These are phyloP conservation scores for Glaucomys volans DNA, from an alignment of 2,113 vertebrate genomes.

Conservation along the genomic window DNA sequence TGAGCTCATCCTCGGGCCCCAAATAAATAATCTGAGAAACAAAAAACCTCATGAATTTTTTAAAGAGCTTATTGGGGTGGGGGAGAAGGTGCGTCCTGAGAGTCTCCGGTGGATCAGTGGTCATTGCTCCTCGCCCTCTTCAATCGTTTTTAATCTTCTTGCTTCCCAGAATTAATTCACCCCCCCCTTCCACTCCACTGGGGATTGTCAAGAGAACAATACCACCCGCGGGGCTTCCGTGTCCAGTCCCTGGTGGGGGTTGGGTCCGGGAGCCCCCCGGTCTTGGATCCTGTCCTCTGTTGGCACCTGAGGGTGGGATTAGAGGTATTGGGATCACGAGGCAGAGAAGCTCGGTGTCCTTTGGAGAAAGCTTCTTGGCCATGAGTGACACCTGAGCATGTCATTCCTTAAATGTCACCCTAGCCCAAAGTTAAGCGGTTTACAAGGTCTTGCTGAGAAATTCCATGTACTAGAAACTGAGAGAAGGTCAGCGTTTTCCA, in stretches of 20 bases:
- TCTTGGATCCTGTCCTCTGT: background rate
- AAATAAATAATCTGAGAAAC: conserved; percentile 76
- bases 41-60: conserved; percentile 80
- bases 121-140: conserved; percentile 67
- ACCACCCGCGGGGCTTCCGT: accelerated
- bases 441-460: conserved; percentile 61
- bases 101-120: conserved; percentile 51
- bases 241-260: background rate
- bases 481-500: conserved; percentile 62
- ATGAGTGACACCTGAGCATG: background rate
- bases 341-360: background rate
- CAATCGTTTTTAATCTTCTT: conserved; percentile 85
- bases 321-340: too few species aligned
- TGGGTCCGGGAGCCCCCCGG: background rate
- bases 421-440: conserved; percentile 44
- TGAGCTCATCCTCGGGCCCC: conserved; percentile 74
- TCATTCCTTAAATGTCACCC: conserved; percentile 19
- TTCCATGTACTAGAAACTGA: background rate
- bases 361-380: background rate
- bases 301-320: background rate
- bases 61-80: conserved; percentile 70
- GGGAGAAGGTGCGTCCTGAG: background rate
- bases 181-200: background rate
- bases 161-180: conserved; percentile 80
- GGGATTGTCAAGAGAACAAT: conserved; percentile 55